Evolutionary conservation across 2,797 vertebrate species (phyloP).

Genomic region (Bradypodion pumilum): DNA sequence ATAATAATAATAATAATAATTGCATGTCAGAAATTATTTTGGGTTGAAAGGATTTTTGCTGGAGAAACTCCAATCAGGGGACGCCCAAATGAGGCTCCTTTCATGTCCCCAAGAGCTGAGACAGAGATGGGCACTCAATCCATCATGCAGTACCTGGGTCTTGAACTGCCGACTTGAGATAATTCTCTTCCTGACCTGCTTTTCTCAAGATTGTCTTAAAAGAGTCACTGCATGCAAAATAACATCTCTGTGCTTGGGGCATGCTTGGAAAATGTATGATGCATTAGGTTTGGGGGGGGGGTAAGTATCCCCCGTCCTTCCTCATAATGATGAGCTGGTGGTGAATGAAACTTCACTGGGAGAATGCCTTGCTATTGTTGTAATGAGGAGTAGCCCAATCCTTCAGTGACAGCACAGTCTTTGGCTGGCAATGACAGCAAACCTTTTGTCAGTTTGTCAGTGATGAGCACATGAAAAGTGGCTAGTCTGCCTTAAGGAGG

Average conservation of each 20-base stretch:
- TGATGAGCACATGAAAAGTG: slow-evolving; percentile 49
- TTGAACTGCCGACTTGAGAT: no score
- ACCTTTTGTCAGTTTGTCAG: slow-evolving; percentile 60
- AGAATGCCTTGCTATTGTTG: slow-evolving; percentile 58
- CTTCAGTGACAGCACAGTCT: slow-evolving; percentile 53
- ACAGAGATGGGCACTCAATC: no score
- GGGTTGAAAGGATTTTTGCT: no score
- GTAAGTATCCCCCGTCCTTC: slow-evolving; percentile 14
- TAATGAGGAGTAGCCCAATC: slow-evolving; percentile 65
- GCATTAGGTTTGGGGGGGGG: slow-evolving; percentile 55
- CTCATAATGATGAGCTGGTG: slow-evolving; percentile 45
- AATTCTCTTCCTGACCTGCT: not conserved
- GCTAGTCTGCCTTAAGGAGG: slow-evolving; percentile 37
- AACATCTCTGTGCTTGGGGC: slow-evolving; percentile 27
- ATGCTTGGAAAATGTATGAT: not conserved
- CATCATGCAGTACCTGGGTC: no score
- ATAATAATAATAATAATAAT: no score
- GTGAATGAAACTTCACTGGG: slow-evolving; percentile 56
- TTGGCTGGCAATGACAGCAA: slow-evolving; percentile 58
- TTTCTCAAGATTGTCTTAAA: not conserved
- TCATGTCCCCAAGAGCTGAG: no score
- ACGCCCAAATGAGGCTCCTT: no score
- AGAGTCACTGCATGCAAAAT: slow-evolving; percentile 7
- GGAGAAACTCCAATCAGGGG: no score
- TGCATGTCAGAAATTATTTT: no score